phyloP scores from a whole-genome alignment of 2,113 vertebrate genomes.

The Panurus biarmicus region DNA sequence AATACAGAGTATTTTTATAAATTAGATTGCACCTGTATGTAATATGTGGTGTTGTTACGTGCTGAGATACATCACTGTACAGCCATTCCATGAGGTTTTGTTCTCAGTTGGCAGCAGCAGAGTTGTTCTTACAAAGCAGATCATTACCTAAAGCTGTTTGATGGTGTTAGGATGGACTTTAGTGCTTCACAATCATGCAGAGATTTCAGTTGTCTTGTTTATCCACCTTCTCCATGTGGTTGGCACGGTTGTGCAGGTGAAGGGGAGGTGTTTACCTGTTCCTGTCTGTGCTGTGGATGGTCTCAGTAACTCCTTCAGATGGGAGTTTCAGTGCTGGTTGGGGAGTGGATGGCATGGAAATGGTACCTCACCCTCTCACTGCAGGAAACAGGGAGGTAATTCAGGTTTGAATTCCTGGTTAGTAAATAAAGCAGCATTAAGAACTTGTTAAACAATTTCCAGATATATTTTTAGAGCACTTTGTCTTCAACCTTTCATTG shows the following conservation, averaged over 20 bases:
- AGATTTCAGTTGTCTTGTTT: background rate
- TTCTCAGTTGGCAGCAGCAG: background rate
- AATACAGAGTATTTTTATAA: background rate
- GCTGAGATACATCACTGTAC: background rate
- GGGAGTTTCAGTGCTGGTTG: background rate
- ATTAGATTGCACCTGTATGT: background rate
- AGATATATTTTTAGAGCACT: background rate
- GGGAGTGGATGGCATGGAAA: background rate
- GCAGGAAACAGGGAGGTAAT: background rate
- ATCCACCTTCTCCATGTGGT: background rate
- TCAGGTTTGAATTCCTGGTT: background rate
- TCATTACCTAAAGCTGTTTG: background rate
- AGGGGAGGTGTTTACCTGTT: background rate
- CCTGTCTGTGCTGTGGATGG: background rate
- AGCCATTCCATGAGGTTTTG: background rate
- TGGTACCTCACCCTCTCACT: background rate
- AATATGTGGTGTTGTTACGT: background rate
- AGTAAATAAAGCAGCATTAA: background rate
- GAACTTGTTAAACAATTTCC: background rate
- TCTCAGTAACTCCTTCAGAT: background rate
- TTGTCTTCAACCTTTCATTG: background rate
- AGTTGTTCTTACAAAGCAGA: background rate
- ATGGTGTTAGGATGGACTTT: fast-evolving
- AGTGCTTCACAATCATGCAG: background rate
- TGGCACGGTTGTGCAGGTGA: background rate